Base-by-base conservation (phyloP, 2,113 vertebrate species). In the Halcyon malimbica region DNA sequence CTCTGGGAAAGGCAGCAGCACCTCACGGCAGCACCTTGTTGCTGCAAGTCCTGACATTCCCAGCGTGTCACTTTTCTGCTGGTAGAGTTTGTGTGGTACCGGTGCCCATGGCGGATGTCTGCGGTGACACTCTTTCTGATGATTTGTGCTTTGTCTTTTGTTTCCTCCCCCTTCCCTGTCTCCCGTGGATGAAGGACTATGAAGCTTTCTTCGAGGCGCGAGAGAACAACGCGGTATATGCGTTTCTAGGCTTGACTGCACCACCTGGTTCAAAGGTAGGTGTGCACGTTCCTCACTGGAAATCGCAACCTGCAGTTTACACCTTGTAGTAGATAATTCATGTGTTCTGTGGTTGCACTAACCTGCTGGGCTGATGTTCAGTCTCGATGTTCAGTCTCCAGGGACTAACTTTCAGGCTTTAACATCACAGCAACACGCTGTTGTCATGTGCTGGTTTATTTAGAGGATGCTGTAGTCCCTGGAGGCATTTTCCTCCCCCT, bases 221-320 rank as follows among this genome's bases (percentile, higher is more conserved):
- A 95, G 99, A 99, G 98, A 99, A 99, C 95, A 99, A 99, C 6
- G 98, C 99, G 0, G 99, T 99, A 16, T 99, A 99, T 65, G 99
- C 99, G 1, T 99, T 99, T 94, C 96, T 99, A 95, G 99, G 99
- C 89, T 96, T 99, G 98, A 99, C 98, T 56, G 99, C 99, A 20
- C 99, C 99, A 14, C 99, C 99, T 41, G 99, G 99, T 67, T 99
- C 99, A 59, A 99, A 99, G 99, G 99, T 99, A 95, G 28, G 97
- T 67, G 77, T 77, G 65, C 21, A 5, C 4, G 0, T 65, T 83
- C 50, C 57, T 71, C 71, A 6, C 44, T 25, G 21, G 7, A 39
- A 85, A 42, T 37, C 50, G 16, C 53, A 59, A 13, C 54, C 75
- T 91, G 16, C 18, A 14, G 21, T 77, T 59, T 21, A 16, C 42